Evolutionary conservation across 2,888 invertebrate species (phyloP), one percentile per base, ranked within the genome.

Genomic region (Caenorhabditis sp.): DNA sequence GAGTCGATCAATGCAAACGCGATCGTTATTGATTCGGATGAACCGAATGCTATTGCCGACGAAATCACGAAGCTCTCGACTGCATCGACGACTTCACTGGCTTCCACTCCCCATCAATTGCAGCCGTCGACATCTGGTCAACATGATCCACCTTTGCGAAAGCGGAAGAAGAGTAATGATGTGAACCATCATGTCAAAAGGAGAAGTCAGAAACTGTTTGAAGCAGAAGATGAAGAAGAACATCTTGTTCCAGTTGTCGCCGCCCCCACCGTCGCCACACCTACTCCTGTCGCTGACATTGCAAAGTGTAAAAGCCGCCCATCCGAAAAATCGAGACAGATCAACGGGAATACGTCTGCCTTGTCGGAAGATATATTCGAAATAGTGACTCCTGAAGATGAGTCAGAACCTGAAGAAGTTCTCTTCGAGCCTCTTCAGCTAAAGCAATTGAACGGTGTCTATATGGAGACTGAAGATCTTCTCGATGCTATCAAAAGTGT

Each of bases 11-110:
- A 40, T 13, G 40, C 40, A 22, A 40, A 15, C 11, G 2, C 26
- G 8, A 11, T 24, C 4, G 47, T 28, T 2, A 37, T 6, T 24
- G 60, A 40, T 1, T 32, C 60, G 1, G 40, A 37, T 13, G 40
- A 37, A 3, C 13, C 40, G 4, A 24, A 5, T 3, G 24, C 13
- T 5, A 22, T 18, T 13, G 40, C 60, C 6, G 60, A 60, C 13
- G 60, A 60, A 24, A 32, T 26, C 18, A 58, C 28, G 37, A 51
- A 51, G 13, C 51, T 51, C 11, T 51, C 47, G 18, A 47, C 47
- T n/a, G 47, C 47, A 1, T 47, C 47, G 20, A 47, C 47, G 18
- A 20, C 47, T 18, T 47, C 47, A 18, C 5, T 47, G 47, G 2
- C 47, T 18, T 47, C 47, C 18, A 47, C 47, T 4, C 47, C 47